Percentiles rank a stretch among this genome's conserved stretches.
Conservation (phyloP, 2,113 vertebrate genomes). For the Colossoma macropomum region DNA sequence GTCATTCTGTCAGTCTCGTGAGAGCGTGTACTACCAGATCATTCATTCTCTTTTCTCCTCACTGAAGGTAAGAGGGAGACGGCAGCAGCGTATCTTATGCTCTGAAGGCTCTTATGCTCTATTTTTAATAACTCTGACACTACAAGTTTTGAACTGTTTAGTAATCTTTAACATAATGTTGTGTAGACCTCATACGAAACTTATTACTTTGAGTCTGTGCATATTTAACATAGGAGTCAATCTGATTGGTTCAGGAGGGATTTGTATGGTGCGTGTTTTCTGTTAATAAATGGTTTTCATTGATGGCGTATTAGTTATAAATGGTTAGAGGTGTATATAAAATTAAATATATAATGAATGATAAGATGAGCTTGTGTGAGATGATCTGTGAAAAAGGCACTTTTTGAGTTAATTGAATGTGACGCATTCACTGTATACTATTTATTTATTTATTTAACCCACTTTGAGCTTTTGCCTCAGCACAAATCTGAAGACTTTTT, state of each 20-base stretch:
- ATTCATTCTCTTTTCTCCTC: background rate
- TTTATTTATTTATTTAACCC: too few relatives aligned
- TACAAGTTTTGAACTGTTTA: background rate
- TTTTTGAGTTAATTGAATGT: too few relatives aligned
- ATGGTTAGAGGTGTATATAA: background rate
- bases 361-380: too few relatives aligned
- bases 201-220: background rate
- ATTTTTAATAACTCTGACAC: background rate
- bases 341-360: too few relatives aligned
- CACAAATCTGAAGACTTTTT: too few relatives aligned
- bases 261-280: background rate
- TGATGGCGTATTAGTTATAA: background rate
- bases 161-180: background rate
- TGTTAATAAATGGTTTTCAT: background rate
- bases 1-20: conserved; percentile 31
- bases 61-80: conserved; percentile 3
- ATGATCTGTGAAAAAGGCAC: too few relatives aligned
- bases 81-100: background rate
- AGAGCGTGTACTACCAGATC: background rate
- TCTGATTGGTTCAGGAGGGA: too few relatives aligned
- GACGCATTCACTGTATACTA: too few relatives aligned
- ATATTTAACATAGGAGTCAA: too few relatives aligned
- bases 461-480: too few relatives aligned
- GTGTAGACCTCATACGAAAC: background rate
- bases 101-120: background rate